Base-by-base conservation (phyloP, 2,797 vertebrate genomes). In the Synaphobranchus kaupii region DNA sequence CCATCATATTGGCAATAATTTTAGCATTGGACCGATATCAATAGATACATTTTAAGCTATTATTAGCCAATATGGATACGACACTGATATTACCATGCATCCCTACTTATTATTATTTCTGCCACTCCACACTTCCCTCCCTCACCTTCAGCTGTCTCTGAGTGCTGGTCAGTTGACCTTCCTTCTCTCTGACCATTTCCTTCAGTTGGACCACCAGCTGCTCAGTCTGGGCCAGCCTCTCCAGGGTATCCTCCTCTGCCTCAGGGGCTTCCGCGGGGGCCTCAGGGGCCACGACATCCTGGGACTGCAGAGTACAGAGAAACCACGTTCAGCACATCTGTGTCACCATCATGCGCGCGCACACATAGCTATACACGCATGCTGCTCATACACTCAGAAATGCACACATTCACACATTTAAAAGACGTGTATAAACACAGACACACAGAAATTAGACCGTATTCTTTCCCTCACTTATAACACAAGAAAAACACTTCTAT, bases 171-270 rank as follows among this genome's bases (percentile, higher is more conserved):
- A 99, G 96, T 86, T 97, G 94, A 10, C 63, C 71, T 91, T 99
- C 98, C 92, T 98, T 99, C 86, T 98, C 97, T 88, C 95, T 94
- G 89, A 99, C 93, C 87, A 98, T 92, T 85, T 96, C 97, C 91
- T 98, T 99, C 87, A 99, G 94, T 90, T 98, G 97, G 50, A 96
- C 94, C 86, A 99, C 97, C 81, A 98, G 94, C 81, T 96, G 94
- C 83, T 99, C 98, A 76, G 97, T 94, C 87, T 97, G 95, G 85
- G 97, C 94, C 89, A 99, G 93, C 85, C 96, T 96, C 89, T 98
- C 97, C 92, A 94, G 58, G 63, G 94, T 89, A 56, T 98, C 97
- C 87, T 98, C 97, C 0, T 92, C 91, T 25, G 87, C 92, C 89
- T 94, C 89, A 83, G 91, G 60, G 90, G 92, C 90, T 54, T 66